Base-by-base conservation (phyloP, 2,888 invertebrate genomes). In the Drosophila nr. perissopoda region DNA sequence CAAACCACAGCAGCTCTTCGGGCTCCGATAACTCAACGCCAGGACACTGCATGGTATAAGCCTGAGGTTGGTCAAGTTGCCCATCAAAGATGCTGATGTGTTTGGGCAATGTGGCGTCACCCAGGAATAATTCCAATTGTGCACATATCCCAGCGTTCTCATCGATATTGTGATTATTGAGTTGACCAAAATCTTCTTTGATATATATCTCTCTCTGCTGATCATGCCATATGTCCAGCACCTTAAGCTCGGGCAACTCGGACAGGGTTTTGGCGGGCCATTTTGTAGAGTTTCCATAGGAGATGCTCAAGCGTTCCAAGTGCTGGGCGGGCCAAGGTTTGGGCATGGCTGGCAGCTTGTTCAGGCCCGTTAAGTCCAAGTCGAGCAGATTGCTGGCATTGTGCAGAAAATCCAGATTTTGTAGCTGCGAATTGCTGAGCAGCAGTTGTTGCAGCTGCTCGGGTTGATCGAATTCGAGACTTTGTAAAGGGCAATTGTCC, bases 281-380 rank as follows among this genome's bases (percentile, higher is more conserved):
- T 48, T 57, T 49, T 1, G 49, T 61, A 0, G n/a, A 11, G 34
- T 71, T 80, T 13, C 34, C 63, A 33, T 63, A 70, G 7, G 84
- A 81, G 6, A 83, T 65, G 34, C 74, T 83, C 11, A 83, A 16
- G n/a, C 79, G 73, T 31, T 79, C 52, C 56, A 83, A 13, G 0
- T 52, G 53, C n/a, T 52, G 54, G 18, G 81, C 77, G 8, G 70
- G 63, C 66, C 79, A 74, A 7, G 83, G 73, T 13, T 62, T 18
- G 0, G 83, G 85, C 34, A 83, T 48, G 0, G 31, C 54, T 7
- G 63, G 69, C n/a, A 84, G 54, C 16, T 64, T 40, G 7, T 73
- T 58, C 16, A 84, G 68, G 1, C 83, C 83, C 1, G 83, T 68
- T 7, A 83, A 25, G 62, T 83, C 85, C 61, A 83, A 27, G 11